phyloP scores from a whole-genome alignment of 2,797 vertebrate genomes.

The Tiaroga cobitis region DNA sequence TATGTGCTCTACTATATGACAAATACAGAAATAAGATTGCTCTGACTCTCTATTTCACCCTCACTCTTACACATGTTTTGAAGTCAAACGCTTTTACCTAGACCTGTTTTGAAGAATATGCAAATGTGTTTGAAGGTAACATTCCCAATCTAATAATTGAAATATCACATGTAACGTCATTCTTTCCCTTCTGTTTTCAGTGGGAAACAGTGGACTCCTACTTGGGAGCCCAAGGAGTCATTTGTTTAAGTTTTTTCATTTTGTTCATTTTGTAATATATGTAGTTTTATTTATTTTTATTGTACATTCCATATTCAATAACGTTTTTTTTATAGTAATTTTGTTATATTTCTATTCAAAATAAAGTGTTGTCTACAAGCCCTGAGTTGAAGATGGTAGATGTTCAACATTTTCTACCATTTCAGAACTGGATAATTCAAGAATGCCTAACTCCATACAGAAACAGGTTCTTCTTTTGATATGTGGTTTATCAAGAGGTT shows the following conservation, averaged over 20 bases:
- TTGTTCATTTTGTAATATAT: neutral
- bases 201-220: constrained; percentile 7
- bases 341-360: constrained; percentile 9
- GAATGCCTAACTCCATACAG: neutral
- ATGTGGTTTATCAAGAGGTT: neutral
- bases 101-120: neutral
- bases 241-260: neutral
- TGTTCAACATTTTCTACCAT: constrained; percentile 1
- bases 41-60: no score
- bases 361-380: neutral
- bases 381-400: constrained; percentile 7
- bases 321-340: neutral
- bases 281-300: neutral
- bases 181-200: neutral
- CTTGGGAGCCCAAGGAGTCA: constrained; percentile 11
- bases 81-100: neutral
- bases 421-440: constrained; percentile 8
- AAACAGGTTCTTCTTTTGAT: constrained; percentile 6
- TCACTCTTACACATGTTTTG: neutral
- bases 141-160: neutral
- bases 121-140: neutral
- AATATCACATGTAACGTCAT: neutral
- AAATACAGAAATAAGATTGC: constrained; percentile 2
- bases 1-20: neutral
- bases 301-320: neutral